Conservation (phyloP, 2,797 vertebrate species). For the Cheirogaleus major region DNA sequence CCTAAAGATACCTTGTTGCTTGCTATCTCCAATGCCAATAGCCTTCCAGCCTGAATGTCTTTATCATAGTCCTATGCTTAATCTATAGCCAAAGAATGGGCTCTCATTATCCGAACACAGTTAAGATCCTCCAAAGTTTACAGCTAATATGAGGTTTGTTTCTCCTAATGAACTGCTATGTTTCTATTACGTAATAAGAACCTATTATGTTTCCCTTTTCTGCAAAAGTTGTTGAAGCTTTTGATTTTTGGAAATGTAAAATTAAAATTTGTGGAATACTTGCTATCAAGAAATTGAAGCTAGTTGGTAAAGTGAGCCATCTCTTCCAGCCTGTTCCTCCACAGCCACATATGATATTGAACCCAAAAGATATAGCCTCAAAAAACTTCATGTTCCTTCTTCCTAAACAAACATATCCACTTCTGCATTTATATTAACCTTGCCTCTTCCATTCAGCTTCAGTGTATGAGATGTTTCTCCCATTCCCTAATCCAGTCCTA, state of each 20-base stretch:
- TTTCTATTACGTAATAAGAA: background rate
- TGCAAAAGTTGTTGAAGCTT: background rate
- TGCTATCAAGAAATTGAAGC: background rate
- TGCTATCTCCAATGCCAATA: background rate
- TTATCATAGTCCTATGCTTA: background rate
- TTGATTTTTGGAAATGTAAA: conserved; percentile 47
- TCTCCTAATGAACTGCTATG: background rate
- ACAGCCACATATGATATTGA: background rate
- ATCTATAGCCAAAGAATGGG: background rate
- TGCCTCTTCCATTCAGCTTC: background rate
- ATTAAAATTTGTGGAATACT: background rate
- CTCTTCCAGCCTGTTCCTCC: background rate
- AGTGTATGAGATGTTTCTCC: background rate
- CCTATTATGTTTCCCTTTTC: background rate
- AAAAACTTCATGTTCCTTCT: background rate
- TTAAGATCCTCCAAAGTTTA: background rate
- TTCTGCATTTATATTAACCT: background rate
- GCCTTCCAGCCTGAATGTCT: background rate
- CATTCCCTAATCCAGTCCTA: background rate
- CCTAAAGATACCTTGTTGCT: background rate
- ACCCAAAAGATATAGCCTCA: background rate
- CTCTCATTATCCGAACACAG: background rate
- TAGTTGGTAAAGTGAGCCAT: background rate
- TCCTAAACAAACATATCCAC: background rate
- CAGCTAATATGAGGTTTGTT: background rate